Base-by-base conservation (phyloP, 2,888 invertebrate species). In the Andrena trimmerana region DNA sequence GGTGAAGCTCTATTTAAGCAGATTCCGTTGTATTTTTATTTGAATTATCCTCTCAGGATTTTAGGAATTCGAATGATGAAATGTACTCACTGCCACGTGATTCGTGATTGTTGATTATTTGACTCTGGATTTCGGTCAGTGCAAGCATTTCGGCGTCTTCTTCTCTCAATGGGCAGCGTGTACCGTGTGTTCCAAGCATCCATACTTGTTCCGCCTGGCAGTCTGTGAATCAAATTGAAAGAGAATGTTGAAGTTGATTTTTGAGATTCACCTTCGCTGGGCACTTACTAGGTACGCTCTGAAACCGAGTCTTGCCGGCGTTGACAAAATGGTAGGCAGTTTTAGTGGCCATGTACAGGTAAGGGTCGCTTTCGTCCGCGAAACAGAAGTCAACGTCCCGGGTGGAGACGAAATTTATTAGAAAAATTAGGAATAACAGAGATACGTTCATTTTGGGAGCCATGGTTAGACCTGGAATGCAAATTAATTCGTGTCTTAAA, bases 251-350 rank as follows among this genome's bases (percentile, higher is more conserved):
- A 27, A 13, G 42, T 20, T 42, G 13, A 2, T 5, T 4, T 42
- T 24, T 16, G 3, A 8, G 7, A 7, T 24, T 27, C 3, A 4
- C 10, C 27, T n/a, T 52, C 2, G 2, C 3, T 31, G 8, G 50
- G 1, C 69, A 88, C 89, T 95, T 94, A 97, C 97, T 96, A 87
- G 96, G 96, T 57, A 97, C 95, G 70, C 95, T 95, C 83, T 96
- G 96, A 75, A 95, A 95, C 81, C 95, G 95, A 0, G 95, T 95
- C 76, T 95, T 95, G 52, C 96, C 95, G 60, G 96, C 95, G 82
- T 95, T 96, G 20, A 96, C 95, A 88, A 97, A 96, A 89, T 96
- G 95, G 92, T 98, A 98, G 0, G 97, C 96, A 0, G 97, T 97
- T 94, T 97, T 97, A 5, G 97, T 96, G 10, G 95, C 96, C 91